Evolutionary conservation across 2,888 invertebrate genomes (phyloP), one percentile per base, ranked within the genome.

Genomic region (Dastarcus helophoroides): DNA sequence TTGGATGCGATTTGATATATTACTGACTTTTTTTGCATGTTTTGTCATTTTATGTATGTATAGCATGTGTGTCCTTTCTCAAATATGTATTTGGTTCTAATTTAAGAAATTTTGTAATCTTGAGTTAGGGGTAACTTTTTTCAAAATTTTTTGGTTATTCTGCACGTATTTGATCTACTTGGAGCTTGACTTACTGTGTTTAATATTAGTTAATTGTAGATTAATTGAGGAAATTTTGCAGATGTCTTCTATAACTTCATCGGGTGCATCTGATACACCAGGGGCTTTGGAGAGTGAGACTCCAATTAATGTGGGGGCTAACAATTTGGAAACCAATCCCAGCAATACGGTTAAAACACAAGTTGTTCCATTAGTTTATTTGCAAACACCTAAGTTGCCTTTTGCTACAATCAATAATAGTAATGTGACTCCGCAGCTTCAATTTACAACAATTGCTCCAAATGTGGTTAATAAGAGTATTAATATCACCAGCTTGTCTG

Each of bases 331-430:
- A 38, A 11, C 25, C 24, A 23, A 35, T 23, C 8, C 24, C n/a
- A 9, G 16, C 6, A 26, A 31, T 13, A 15, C n/a, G n/a, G n/a
- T 53, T 31, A 57, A 58, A 43, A 44, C 54, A 19, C 52, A 64
- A 22, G 58, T 71, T 40, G 61, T 72, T n/a, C 72, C 71, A 43
- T 62, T 73, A 40, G 69, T 73, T 21, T 73, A 73, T 46, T 70
- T 73, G 32, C 72, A 73, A 51, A 67, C 69, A 13, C 66, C 68
- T 1, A 68, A 68, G 14, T 45, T 69, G 9, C 37, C 43, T 29
- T 38, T 38, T 36, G 29, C 42, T 14, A 31, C 39, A 22, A 29
- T 35, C 22, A 33, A 35, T 43, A 33, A 36, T 12, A 42, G 36
- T 33, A 51, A 48, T 32, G 37, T 49, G 22, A 26, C 48, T 11